Evolutionary conservation across 2,888 invertebrate genomes (phyloP).

Genomic region (Monopis laevigella): DNA sequence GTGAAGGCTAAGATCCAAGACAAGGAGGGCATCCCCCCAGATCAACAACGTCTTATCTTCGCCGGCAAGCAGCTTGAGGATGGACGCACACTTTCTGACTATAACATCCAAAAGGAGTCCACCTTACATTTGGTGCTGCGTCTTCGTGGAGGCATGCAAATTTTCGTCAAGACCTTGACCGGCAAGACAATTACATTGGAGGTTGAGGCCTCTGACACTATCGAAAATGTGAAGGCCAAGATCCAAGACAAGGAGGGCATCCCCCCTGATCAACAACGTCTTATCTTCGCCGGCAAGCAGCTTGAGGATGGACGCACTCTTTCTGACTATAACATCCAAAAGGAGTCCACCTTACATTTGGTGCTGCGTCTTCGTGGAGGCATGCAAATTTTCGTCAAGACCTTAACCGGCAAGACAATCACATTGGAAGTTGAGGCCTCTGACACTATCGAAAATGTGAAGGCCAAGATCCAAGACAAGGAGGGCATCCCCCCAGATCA

Average conservation of each 20-base stretch:
- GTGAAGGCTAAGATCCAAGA: constrained; percentile 37
- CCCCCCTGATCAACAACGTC: constrained; percentile 29
- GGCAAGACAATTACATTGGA: constrained; percentile 31
- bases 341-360: constrained; percentile 24
- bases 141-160: constrained; percentile 29
- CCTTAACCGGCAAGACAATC: constrained; percentile 28
- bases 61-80: constrained; percentile 36
- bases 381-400: constrained; percentile 25
- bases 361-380: constrained; percentile 24
- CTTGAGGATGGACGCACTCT: constrained; percentile 28
- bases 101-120: constrained; percentile 32
- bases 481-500: constrained; percentile 23
- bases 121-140: constrained; percentile 27
- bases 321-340: constrained; percentile 27
- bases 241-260: constrained; percentile 30
- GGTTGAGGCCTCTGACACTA: constrained; percentile 28
- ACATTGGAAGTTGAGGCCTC: constrained; percentile 26
- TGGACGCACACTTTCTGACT: constrained; percentile 34
- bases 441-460: constrained; percentile 23
- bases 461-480: constrained; percentile 23
- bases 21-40: constrained; percentile 36
- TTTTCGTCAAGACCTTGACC: constrained; percentile 29
- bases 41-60: constrained; percentile 34
- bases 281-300: constrained; percentile 30
- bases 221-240: constrained; percentile 30